Conservation (phyloP, 2,113 vertebrate genomes). For the Xerus inauris region DNA sequence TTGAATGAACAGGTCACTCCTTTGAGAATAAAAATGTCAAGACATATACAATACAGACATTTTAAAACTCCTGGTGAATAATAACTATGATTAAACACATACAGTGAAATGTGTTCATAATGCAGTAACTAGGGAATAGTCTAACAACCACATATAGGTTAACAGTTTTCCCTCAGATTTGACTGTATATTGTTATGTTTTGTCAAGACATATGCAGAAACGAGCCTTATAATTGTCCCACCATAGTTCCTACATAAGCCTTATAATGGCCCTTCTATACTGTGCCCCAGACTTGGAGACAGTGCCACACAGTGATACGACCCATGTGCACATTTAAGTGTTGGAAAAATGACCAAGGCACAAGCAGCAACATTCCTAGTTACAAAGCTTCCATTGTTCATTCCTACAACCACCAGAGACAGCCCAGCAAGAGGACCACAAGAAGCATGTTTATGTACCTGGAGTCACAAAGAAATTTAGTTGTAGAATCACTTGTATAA, state of each 20-base stretch:
- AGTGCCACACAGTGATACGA: neutral
- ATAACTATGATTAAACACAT: neutral
- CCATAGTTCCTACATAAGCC: neutral
- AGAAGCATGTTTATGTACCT: neutral
- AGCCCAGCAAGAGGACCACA: neutral
- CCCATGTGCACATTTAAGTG: slow-evolving; percentile 2
- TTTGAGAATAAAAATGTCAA: slow-evolving; percentile 11
- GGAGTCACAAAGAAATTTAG: neutral
- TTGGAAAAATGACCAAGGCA: neutral
- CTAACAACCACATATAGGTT: neutral
- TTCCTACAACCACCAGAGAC: neutral
- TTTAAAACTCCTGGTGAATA: neutral
- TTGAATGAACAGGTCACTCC: neutral
- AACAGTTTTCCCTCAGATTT: neutral
- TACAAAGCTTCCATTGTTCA: slow-evolving; percentile 67
- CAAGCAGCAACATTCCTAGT: neutral
- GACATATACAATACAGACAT: neutral
- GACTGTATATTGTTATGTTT: neutral
- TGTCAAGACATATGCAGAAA: slow-evolving; percentile 20
- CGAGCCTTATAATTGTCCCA: neutral
- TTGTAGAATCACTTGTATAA: neutral
- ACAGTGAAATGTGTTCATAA: neutral
- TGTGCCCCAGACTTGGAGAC: neutral
- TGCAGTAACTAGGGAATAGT: neutral
- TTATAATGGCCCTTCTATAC: slow-evolving; percentile 54